Conservation (phyloP, 2,888 invertebrate genomes). For the Cataglyphis livida region DNA sequence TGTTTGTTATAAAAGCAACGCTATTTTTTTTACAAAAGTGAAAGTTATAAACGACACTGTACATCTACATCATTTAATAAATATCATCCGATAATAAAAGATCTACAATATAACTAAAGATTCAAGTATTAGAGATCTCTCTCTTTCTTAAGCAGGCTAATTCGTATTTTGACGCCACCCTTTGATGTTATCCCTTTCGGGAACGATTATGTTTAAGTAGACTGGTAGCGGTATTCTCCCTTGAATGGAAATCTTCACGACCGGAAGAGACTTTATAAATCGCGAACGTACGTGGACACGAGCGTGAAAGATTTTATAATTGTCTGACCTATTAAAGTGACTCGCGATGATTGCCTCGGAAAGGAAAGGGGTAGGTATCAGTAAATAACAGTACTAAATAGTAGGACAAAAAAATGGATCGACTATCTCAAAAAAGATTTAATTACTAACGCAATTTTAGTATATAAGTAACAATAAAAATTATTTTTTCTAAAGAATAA, state of each 20-base stretch:
- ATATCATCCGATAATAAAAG: neutral
- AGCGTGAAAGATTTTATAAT: constrained; percentile 62
- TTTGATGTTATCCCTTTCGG: constrained; percentile 16
- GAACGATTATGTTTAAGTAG: neutral
- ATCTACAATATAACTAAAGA: neutral
- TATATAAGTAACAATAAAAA: neutral
- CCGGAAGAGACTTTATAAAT: constrained; percentile 40
- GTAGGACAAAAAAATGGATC: neutral
- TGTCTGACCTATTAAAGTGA: constrained; percentile 46
- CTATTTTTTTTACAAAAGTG: neutral
- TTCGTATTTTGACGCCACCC: constrained; percentile 28
- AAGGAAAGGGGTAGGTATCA: neutral
- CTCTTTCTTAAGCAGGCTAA: no score
- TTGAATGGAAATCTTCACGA: constrained; percentile 43
- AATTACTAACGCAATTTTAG: neutral
- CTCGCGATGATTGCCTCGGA: neutral
- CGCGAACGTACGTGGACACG: constrained; percentile 28
- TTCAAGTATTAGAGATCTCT: neutral
- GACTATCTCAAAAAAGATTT: neutral
- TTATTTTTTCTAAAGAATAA: neutral
- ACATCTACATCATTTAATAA: neutral
- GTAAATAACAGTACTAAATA: constrained; percentile 22
- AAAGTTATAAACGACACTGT: neutral
- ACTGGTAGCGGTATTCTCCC: constrained; percentile 41
- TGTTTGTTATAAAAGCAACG: neutral